Conservation (phyloP, 2,113 vertebrate species). For the Nestor notabilis region DNA sequence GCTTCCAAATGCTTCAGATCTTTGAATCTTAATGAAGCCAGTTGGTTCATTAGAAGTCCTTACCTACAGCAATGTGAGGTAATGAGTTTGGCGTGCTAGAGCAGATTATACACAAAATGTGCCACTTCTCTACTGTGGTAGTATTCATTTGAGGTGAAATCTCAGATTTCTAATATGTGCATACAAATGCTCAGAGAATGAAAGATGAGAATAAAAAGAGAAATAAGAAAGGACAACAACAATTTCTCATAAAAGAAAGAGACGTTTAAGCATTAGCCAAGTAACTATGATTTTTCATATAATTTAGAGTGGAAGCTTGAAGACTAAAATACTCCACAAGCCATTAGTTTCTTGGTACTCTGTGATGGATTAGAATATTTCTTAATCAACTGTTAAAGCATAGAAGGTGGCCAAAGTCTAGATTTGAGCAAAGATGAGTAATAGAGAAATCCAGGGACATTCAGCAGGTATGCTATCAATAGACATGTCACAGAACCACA, state of each 20-base stretch:
- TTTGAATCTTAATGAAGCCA: conserved; percentile 56
- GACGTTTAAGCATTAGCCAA: conserved; percentile 57
- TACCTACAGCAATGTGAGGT: conserved; percentile 45
- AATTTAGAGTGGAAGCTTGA: conserved; percentile 56
- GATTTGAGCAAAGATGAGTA: conserved; percentile 32
- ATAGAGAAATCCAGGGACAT: conserved; percentile 3
- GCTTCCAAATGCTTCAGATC: conserved; percentile 51
- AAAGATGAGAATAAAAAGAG: conserved; percentile 48
- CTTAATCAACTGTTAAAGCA: conserved; percentile 69
- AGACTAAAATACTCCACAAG: conserved; percentile 61
- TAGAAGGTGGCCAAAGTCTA: conserved; percentile 28
- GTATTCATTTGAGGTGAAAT: conserved; percentile 59
- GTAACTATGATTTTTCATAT: conserved; percentile 58
- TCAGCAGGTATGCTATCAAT: background rate
- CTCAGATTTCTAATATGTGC: conserved; percentile 50
- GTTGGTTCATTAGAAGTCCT: conserved; percentile 36
- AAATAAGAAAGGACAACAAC: background rate
- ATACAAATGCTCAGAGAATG: conserved; percentile 34
- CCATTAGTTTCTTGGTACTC: conserved; percentile 64
- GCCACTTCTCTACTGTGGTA: conserved; percentile 26
- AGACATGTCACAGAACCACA: background rate
- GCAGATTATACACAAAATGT: conserved; percentile 34
- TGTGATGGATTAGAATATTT: conserved; percentile 64
- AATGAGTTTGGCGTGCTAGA: conserved; percentile 35
- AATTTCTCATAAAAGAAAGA: conserved; percentile 26